Conservation (phyloP, 2,797 vertebrate species). For the Simalia tracyae region DNA sequence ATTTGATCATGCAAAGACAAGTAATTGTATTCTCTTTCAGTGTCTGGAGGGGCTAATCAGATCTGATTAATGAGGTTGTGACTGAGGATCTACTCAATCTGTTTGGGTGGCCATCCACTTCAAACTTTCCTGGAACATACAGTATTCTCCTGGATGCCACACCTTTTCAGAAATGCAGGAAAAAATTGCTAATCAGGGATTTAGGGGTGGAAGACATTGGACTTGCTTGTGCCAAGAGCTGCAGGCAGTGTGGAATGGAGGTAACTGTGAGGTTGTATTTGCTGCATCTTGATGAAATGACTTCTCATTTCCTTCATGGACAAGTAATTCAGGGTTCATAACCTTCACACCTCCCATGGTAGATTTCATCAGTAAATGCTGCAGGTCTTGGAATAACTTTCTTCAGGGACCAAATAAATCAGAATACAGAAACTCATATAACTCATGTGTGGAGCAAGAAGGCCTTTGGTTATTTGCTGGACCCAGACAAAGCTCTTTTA, state of each 20-base stretch:
- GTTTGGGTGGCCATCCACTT: background rate
- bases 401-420: constrained; percentile 1
- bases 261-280: background rate
- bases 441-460: background rate
- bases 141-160: background rate
- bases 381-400: background rate
- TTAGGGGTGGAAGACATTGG: background rate
- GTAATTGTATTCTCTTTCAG: background rate
- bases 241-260: background rate
- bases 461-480: background rate
- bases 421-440: background rate
- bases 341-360: background rate
- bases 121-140: background rate
- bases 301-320: background rate
- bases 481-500: background rate
- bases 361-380: background rate
- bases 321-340: background rate
- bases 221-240: background rate
- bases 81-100: background rate
- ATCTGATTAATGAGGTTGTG: background rate
- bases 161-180: background rate
- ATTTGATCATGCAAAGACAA: background rate
- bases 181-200: background rate
- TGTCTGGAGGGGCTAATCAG: background rate
- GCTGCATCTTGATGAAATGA: background rate